Percentiles rank a stretch among this genome's conserved stretches.
These are phyloP conservation scores for Clavelina lepadiformis DNA, from an alignment of 23 tunicate species.

Conservation along the genomic window DNA sequence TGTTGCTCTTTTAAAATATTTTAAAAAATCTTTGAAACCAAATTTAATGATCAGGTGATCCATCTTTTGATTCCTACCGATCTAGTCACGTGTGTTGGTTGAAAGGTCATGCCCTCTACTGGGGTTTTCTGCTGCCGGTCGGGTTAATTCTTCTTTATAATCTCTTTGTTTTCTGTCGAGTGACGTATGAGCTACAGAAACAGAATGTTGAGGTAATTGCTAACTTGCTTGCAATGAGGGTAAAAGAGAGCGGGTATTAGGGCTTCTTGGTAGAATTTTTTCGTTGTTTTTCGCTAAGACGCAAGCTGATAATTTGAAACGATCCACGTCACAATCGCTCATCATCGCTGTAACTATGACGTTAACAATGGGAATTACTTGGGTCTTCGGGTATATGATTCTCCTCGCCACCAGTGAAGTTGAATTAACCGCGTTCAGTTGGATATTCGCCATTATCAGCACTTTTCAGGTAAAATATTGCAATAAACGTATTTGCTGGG, in stretches of 20 bases:
- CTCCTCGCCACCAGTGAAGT: neutral
- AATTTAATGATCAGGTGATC: no score
- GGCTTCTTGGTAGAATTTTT: no score
- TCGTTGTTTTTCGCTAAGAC: no score
- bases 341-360: neutral
- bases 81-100: constrained; percentile 15
- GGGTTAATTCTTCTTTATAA: constrained; percentile 5
- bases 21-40: no score
- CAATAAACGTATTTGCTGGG: no score
- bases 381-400: constrained; percentile 3
- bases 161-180: constrained; percentile 2
- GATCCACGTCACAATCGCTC: neutral
- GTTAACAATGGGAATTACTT: neutral
- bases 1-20: no score
- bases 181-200: neutral
- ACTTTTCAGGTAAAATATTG: constrained; percentile 8
- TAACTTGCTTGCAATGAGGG: neutral
- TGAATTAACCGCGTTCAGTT: neutral
- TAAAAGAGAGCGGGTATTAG: no score
- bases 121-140: constrained; percentile 20
- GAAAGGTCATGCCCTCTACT: neutral
- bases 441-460: neutral
- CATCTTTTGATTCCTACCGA: no score
- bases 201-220: neutral
- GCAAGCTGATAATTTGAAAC: no score